Conservation (phyloP, 2,113 vertebrate genomes). For the Dicaeum eximium region DNA sequence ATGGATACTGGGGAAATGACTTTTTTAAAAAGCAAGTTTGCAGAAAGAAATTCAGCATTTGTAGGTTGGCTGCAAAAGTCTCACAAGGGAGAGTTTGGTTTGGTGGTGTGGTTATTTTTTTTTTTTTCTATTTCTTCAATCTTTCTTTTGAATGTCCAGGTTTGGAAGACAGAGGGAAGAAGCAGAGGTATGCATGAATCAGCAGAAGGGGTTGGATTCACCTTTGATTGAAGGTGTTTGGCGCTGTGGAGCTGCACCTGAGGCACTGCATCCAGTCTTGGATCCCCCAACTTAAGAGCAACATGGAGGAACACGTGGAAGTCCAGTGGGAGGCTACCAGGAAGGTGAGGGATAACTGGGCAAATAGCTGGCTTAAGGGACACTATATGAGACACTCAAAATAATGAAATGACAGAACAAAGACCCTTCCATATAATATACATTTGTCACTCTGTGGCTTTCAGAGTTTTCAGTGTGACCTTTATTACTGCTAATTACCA, state of each 20-base stretch:
- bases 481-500: background rate
- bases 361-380: background rate
- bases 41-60: background rate
- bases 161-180: background rate
- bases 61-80: background rate
- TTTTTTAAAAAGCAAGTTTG: background rate
- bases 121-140: background rate
- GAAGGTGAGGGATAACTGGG: background rate
- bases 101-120: background rate
- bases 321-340: background rate
- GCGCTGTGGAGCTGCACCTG: background rate
- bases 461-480: background rate
- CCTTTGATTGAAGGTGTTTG: background rate
- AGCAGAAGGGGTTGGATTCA: background rate
- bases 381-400: background rate
- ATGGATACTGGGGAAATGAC: background rate
- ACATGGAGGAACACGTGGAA: background rate
- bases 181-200: background rate
- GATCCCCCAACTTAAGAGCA: background rate
- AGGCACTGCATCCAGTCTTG: background rate
- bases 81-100: background rate
- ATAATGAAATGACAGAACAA: background rate
- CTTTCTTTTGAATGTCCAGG: background rate
- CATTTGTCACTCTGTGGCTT: background rate
- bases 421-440: background rate